These are phyloP conservation scores for Pediacus dermestoides DNA, from an alignment of 2,888 invertebrate species.

Conservation along the genomic window DNA sequence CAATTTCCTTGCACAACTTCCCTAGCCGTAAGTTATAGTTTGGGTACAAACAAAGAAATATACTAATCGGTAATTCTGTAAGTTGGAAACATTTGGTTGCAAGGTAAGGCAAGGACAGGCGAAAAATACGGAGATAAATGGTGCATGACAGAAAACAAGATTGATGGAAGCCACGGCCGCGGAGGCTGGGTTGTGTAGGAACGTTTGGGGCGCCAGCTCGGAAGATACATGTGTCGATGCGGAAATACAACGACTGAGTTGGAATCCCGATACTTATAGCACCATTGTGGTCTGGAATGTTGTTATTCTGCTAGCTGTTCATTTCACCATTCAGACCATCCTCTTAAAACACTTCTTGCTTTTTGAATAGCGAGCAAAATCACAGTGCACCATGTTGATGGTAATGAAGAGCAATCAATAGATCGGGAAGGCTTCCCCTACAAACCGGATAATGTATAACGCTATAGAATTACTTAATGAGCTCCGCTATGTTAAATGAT, in stretches of 20 bases:
- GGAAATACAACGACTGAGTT: constrained; percentile 39
- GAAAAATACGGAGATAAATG: constrained; percentile 50
- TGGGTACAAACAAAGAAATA: not conserved
- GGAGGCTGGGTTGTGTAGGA: constrained; percentile 28
- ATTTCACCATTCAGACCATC: constrained; percentile 18
- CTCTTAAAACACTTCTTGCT: constrained; percentile 18
- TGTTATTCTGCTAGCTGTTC: constrained; percentile 22
- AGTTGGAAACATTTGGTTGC: constrained; percentile 35
- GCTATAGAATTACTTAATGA: constrained; percentile 27
- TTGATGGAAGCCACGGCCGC: constrained; percentile 42
- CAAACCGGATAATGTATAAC: constrained; percentile 17
- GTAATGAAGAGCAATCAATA: constrained; percentile 17
- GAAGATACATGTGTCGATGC: constrained; percentile 46
- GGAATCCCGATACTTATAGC: constrained; percentile 41
- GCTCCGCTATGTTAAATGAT: constrained; percentile 19
- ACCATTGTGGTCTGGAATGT: constrained; percentile 35
- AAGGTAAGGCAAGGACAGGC: constrained; percentile 36
- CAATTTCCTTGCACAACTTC: constrained; percentile 24
- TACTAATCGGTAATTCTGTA: constrained; percentile 7
- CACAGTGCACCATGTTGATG: constrained; percentile 10
- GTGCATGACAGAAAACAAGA: constrained; percentile 48
- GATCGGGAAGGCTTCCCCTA: constrained; percentile 10
- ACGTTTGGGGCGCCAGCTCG: constrained; percentile 36
- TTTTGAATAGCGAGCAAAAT: constrained; percentile 28
- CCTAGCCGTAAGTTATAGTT: no score